Evolutionary conservation across 2,113 vertebrate species (phyloP), one percentile per base, ranked within the genome.

Genomic region (Echinops telfairi): DNA sequence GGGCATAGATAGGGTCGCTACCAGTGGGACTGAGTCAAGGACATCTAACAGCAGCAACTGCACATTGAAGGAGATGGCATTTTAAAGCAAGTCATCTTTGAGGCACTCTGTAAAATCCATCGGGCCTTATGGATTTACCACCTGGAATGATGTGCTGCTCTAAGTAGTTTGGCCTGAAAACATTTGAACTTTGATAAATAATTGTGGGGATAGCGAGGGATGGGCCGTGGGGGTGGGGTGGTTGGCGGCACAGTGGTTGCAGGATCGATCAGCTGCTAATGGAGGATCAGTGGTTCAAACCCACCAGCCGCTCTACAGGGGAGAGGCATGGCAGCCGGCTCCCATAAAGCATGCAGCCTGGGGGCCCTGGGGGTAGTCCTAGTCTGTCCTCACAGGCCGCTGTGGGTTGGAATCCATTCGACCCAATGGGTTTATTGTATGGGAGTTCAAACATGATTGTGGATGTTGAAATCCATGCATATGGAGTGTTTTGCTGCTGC

Each of bases 401-500:
- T 73, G 33, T 73, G 33, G 20, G 33, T 73, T 9, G 6, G 33
- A 73, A 36, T 36, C n/a, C 33, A 36, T 33, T 36, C 8, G 31
- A 71, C 16, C 14, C n/a, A 20, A 36, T 22, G n/a, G 20, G 19
- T 36, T 36, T 73, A 36, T 33, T 5, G 7, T 31, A 15, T 2
- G 15, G 47, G 36, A 2, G 15, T n/a, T 83, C 7, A 0, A n/a
- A 31, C 12, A 40, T 11, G 64, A 43, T 19, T 2, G 8, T 62
- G 10, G 68, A 10, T 36, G 38, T 80, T 29, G 22, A 38, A 43
- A 3, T 7, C 11, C 36, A 33, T 68, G 23, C 17, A 2, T 5
- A 2, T 0, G 4, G 0, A 15, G 1, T 1, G 9, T 14, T 15
- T 15, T 1, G 12, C 10, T 3, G 25, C 22, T 23, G 0, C 53